Percentiles rank a stretch among this genome's conserved stretches.
These are phyloP conservation scores for Dryocosmus kuriphilus DNA, from an alignment of 2,888 invertebrate genomes.

Conservation along the genomic window DNA sequence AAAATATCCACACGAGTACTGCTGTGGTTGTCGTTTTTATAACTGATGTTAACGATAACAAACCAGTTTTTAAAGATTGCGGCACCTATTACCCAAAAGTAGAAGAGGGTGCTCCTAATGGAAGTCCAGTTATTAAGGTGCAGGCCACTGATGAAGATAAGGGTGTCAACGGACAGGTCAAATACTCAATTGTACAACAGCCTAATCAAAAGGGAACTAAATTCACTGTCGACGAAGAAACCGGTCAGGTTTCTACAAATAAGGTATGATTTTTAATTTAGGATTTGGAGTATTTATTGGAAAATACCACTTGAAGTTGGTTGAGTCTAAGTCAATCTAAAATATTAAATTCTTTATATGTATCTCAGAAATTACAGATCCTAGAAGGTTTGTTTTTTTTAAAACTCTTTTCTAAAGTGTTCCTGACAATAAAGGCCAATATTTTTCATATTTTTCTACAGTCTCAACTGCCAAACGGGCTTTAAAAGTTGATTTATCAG, in stretches of 20 bases:
- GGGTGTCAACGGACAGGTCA: constrained; percentile 96
- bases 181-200: constrained; percentile 98
- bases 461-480: too few species aligned
- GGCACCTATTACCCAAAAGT: constrained; percentile 95
- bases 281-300: too few species aligned
- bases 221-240: constrained; percentile 96
- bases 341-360: too few species aligned
- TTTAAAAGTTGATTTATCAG: constrained; percentile 42
- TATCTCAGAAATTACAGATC: too few species aligned
- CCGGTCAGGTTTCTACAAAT: constrained; percentile 95
- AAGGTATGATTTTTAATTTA: constrained; percentile 80
- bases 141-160: constrained; percentile 97
- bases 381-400: too few species aligned
- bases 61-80: constrained; percentile 97
- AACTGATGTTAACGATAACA: constrained; percentile 98
- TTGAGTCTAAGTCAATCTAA: too few species aligned
- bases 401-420: too few species aligned
- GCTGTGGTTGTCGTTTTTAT: constrained; percentile 98
- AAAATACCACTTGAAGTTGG: too few species aligned
- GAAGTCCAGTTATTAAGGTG: constrained; percentile 95
- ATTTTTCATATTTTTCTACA: too few species aligned
- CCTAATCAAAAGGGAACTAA: constrained; percentile 96
- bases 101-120: constrained; percentile 95
- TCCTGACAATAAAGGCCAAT: too few species aligned
- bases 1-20: constrained; percentile 93